Evolutionary conservation across 2,113 vertebrate genomes (phyloP).

Genomic region (Hemiprocne comata): DNA sequence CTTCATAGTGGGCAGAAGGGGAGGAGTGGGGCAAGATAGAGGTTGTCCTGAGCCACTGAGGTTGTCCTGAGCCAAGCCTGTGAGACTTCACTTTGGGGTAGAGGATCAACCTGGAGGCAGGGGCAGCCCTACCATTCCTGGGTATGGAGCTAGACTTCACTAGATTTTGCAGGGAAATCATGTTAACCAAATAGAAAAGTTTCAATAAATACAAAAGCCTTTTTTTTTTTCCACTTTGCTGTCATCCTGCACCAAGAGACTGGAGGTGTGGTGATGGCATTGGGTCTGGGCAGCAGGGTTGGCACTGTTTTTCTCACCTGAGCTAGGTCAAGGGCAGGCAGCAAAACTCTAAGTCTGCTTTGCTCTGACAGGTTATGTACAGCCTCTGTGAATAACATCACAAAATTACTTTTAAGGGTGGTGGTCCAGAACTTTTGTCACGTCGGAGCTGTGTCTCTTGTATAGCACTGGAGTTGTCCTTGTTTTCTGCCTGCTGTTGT

Average conservation of each 20-base stretch:
- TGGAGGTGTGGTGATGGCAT: accelerated
- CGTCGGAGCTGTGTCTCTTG: not conserved
- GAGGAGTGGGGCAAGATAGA: not conserved
- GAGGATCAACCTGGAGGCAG: not conserved
- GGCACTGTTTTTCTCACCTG: not conserved
- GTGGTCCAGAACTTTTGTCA: not conserved
- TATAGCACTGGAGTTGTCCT: not conserved
- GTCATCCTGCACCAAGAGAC: not conserved
- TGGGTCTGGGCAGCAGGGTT: not conserved
- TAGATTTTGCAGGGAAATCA: not conserved
- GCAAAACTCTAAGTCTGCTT: not conserved
- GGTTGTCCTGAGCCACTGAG: not conserved
- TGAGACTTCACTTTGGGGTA: not conserved
- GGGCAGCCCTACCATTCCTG: accelerated
- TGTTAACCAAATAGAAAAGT: not conserved
- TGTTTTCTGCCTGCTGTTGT: not conserved
- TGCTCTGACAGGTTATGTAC: not conserved
- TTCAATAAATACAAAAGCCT: not conserved
- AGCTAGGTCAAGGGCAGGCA: not conserved
- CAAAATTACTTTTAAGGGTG: not conserved
- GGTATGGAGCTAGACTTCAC: not conserved
- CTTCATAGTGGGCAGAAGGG: not conserved
- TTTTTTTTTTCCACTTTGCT: not conserved
- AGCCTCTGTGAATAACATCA: not conserved
- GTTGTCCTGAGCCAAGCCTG: not conserved